Evolutionary conservation across 1,140 invertebrate species (phyloP).

Genomic region (Lepidurus arcticus): DNA sequence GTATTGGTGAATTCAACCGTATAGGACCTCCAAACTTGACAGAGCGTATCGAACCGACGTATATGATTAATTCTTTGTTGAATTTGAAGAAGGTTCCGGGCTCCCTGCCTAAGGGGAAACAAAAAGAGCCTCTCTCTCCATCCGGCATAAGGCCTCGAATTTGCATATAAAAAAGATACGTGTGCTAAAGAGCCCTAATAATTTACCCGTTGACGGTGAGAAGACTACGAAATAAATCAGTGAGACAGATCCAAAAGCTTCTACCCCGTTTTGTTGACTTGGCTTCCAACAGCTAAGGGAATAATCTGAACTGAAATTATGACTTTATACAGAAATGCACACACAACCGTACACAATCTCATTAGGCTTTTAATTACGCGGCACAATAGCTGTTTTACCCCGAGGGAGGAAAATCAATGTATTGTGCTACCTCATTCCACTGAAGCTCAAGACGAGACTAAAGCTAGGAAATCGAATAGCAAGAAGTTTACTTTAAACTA

Average conservation of each 20-base stretch:
- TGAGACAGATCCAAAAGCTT: neutral
- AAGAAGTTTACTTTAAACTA: no score
- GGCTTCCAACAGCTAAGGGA: neutral
- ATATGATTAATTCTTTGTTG: neutral
- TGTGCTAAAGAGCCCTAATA: conserved; percentile 7
- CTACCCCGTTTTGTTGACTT: neutral
- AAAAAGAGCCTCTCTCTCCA: neutral
- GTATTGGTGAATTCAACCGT: neutral
- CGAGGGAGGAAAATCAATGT: no score
- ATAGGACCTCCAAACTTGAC: neutral
- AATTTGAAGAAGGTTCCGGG: neutral
- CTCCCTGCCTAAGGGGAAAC: neutral
- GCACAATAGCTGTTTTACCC: neutral
- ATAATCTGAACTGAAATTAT: conserved; percentile 5
- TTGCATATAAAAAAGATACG: neutral
- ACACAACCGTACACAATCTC: neutral
- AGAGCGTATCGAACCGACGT: neutral
- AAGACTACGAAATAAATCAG: neutral
- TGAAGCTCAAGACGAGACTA: no score
- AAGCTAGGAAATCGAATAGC: no score
- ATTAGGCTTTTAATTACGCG: neutral
- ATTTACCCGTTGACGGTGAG: neutral
- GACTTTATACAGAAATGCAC: neutral
- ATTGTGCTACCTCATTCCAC: no score
- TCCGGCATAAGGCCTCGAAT: neutral